Evolutionary conservation across 1,140 invertebrate genomes (phyloP).

Genomic region (Geopemphigus sp.): DNA sequence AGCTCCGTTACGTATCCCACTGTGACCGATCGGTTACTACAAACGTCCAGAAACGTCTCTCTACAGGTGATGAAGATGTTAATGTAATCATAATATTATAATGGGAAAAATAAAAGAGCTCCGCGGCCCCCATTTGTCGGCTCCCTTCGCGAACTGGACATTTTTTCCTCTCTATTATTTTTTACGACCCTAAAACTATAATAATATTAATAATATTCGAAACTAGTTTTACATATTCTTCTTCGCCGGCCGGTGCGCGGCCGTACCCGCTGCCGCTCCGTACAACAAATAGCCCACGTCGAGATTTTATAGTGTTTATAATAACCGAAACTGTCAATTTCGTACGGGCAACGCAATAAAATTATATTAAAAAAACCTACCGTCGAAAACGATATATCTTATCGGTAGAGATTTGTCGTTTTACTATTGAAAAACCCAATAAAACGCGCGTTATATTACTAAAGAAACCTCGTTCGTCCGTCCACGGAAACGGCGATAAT

Average conservation of each 20-base stretch:
- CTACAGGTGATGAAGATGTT: slow-evolving; percentile 47
- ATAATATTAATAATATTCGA: slow-evolving; percentile 43
- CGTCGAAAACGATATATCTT: slow-evolving; percentile 30
- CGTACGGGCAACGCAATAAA: slow-evolving; percentile 31
- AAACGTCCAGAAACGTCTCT: slow-evolving; percentile 30
- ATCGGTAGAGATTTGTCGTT: neutral
- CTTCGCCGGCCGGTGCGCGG: too few species aligned
- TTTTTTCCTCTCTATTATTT: slow-evolving; percentile 27
- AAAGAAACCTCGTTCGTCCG: too few species aligned
- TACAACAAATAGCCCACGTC: slow-evolving; percentile 15
- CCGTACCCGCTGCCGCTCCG: neutral
- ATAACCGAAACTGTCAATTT: slow-evolving; percentile 31
- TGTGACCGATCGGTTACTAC: slow-evolving; percentile 30
- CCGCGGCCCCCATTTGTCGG: slow-evolving; percentile 28
- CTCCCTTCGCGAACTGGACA: slow-evolving; percentile 22
- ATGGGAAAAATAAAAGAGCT: slow-evolving; percentile 38
- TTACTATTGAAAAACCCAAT: neutral
- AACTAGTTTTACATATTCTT: slow-evolving; percentile 48
- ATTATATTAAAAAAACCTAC: slow-evolving; percentile 24
- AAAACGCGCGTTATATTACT: slow-evolving; percentile 6
- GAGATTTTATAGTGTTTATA: slow-evolving; percentile 19
- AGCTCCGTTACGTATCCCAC: slow-evolving; percentile 11
- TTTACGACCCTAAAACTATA: slow-evolving; percentile 39
- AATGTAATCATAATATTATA: slow-evolving; percentile 48
- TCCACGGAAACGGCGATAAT: too few species aligned